Percentiles rank a stretch among this genome's conserved stretches.
phyloP scores from a whole-genome alignment of 2,888 invertebrate species.

The Epinotia ramella region DNA sequence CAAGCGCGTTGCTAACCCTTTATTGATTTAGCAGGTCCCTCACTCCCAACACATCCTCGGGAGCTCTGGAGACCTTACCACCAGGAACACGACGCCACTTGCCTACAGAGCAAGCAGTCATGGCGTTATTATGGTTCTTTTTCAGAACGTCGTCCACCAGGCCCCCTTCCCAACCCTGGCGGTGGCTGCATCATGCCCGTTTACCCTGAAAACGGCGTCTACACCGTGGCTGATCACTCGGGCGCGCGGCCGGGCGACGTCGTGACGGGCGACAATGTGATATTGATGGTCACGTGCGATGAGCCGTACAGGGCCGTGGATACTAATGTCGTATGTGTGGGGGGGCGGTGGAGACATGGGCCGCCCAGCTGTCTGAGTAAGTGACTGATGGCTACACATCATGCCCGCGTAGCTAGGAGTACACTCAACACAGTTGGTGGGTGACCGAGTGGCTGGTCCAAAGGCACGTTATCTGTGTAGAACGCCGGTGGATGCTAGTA shows the following conservation, averaged over 20 bases:
- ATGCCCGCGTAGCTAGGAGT: no score
- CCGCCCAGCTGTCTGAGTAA: constrained; percentile 5
- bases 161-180: neutral
- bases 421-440: no score
- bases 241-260: constrained; percentile 13
- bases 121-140: neutral
- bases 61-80: no score
- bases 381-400: neutral
- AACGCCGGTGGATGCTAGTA: no score
- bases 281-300: constrained; percentile 2
- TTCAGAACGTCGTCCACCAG: neutral
- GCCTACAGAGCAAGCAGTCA: no score
- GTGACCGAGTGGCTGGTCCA: no score
- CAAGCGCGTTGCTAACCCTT: no score
- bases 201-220: constrained; percentile 8
- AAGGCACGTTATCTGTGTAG: no score
- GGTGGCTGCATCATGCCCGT: constrained; percentile 13
- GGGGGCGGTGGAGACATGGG: neutral
- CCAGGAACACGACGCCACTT: no score
- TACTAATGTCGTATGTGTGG: constrained; percentile 1
- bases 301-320: constrained; percentile 9
- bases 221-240: neutral
- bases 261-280: neutral
- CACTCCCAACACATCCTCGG: no score
- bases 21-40: no score